These are phyloP conservation scores for Athalia rosae DNA, from an alignment of 2,888 invertebrate species.

Conservation along the genomic window DNA sequence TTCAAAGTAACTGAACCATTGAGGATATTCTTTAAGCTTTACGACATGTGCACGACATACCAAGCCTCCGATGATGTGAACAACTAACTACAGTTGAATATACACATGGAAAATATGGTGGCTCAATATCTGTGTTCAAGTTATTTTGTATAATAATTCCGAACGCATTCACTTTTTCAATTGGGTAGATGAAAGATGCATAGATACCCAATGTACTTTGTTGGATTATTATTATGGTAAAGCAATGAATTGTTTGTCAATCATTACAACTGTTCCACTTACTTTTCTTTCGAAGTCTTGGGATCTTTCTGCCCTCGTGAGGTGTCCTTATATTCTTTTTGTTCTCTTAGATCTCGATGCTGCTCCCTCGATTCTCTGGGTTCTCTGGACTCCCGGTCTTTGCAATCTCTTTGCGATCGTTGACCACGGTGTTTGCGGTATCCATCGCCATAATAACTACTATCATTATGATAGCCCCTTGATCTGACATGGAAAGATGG, in stretches of 20 bases:
- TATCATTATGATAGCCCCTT: constrained; percentile 62
- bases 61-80: constrained; percentile 27
- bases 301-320: constrained; percentile 30
- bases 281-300: constrained; percentile 38
- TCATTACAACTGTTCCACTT: constrained; percentile 8
- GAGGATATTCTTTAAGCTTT: constrained; percentile 1
- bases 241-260: constrained; percentile 6
- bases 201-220: constrained; percentile 12
- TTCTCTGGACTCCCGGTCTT: constrained; percentile 51
- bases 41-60: constrained; percentile 17
- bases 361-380: constrained; percentile 51
- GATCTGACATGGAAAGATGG: constrained; percentile 61
- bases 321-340: constrained; percentile 54
- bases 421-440: constrained; percentile 66
- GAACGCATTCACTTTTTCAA: constrained; percentile 5
- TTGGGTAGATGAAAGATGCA: constrained; percentile 16
- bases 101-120: background rate
- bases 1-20: constrained; percentile 7
- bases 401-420: constrained; percentile 64
- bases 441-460: constrained; percentile 59
- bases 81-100: constrained; percentile 28
- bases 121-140: constrained; percentile 19
- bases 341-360: constrained; percentile 52
- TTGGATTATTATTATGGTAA: background rate
- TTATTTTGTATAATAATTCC: constrained; percentile 25